These are phyloP conservation scores for Drosophila saltans DNA, from an alignment of 1,140 invertebrate genomes.

Conservation along the genomic window DNA sequence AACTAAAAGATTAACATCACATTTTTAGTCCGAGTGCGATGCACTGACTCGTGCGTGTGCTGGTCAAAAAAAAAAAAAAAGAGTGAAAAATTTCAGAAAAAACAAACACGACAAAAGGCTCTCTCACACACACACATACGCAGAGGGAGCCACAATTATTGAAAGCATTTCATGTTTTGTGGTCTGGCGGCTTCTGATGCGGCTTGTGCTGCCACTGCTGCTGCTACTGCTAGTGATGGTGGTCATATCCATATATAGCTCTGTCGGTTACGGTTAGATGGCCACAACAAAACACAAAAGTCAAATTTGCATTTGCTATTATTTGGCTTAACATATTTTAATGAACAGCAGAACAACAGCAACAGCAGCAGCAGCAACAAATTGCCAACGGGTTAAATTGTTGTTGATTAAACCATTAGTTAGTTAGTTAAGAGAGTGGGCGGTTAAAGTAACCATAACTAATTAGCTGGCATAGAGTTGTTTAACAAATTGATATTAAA, in stretches of 20 bases:
- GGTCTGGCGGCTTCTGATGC: constrained; percentile 36
- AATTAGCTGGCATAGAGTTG: not conserved
- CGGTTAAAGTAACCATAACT: constrained; percentile 10
- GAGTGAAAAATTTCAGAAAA: not conserved
- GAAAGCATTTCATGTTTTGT: constrained; percentile 68
- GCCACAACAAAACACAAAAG: constrained; percentile 43
- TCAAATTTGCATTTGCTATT: constrained; percentile 59
- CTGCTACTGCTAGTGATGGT: constrained; percentile 6
- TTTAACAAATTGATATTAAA: not conserved
- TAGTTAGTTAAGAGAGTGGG: constrained; percentile 3
- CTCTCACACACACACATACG: constrained; percentile 16
- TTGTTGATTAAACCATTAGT: constrained; percentile 27
- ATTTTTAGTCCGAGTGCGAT: constrained; percentile 16
- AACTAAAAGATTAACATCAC: constrained; percentile 62
- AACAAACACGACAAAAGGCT: constrained; percentile 27
- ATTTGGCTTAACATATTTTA: constrained; percentile 71
- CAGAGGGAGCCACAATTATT: constrained; percentile 58
- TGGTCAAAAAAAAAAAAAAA: constrained; percentile 2
- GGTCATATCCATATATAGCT: constrained; percentile 32
- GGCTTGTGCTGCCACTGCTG: constrained; percentile 11
- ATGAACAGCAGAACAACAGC: constrained; percentile 60
- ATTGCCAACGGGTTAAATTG: not conserved
- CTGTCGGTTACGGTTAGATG: constrained; percentile 46
- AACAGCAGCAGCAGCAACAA: not conserved
- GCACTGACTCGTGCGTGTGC: constrained; percentile 47